Evolutionary conservation across 2,888 invertebrate species (phyloP).

Genomic region (Archaeoteleia sp.): DNA sequence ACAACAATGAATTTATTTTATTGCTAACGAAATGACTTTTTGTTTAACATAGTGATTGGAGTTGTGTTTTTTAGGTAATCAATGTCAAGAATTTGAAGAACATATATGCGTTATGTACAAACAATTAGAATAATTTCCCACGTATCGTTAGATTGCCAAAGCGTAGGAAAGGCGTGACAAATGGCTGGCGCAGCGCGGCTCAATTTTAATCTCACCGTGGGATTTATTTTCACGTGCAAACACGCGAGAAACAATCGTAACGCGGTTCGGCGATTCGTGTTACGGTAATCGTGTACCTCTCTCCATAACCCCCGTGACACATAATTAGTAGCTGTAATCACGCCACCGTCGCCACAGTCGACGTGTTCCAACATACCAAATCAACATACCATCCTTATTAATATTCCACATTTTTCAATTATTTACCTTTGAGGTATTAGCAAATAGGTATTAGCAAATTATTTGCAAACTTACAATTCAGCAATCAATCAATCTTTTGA

Average conservation of each 20-base stretch:
- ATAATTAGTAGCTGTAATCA: constrained; percentile 52
- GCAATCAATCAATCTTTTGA: too few relatives aligned
- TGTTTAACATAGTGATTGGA: constrained; percentile 12
- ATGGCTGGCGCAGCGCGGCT: constrained; percentile 53
- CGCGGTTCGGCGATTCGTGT: constrained; percentile 51
- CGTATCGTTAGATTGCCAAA: constrained; percentile 53
- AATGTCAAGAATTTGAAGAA: constrained; percentile 43
- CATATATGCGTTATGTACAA: constrained; percentile 30
- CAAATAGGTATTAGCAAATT: too few relatives aligned
- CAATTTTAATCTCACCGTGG: constrained; percentile 52
- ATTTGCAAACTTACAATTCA: too few relatives aligned
- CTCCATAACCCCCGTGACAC: constrained; percentile 51
- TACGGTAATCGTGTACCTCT: constrained; percentile 52
- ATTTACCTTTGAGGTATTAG: too few relatives aligned
- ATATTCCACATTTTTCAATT: too few relatives aligned
- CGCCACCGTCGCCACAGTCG: constrained; percentile 49
- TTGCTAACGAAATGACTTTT: too few relatives aligned
- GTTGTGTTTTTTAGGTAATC: constrained; percentile 19
- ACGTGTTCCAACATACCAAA: constrained; percentile 12
- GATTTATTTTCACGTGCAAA: constrained; percentile 55
- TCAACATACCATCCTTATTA: not conserved
- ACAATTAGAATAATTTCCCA: constrained; percentile 54
- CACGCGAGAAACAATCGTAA: constrained; percentile 54
- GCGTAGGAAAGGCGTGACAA: constrained; percentile 54
- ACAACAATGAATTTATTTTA: too few relatives aligned